These are phyloP conservation scores for Vespertilio murinus DNA, from an alignment of 2,797 vertebrate genomes.

Conservation along the genomic window DNA sequence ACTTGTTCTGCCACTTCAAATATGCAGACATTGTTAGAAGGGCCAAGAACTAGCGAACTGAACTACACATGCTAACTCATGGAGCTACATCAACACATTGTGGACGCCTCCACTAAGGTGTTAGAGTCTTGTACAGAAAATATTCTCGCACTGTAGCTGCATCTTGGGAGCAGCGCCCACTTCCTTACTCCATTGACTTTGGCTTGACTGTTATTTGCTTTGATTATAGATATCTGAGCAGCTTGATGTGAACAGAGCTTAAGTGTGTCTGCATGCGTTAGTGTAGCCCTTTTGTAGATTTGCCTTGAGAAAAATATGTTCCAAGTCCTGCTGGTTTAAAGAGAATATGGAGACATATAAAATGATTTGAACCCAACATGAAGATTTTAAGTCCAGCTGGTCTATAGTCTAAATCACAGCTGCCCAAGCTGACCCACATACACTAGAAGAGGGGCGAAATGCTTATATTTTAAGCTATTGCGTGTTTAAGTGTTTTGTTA, in stretches of 20 bases:
- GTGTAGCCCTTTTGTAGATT: not conserved
- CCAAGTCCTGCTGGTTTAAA: not conserved
- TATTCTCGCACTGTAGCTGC: not conserved
- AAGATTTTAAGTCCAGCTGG: not conserved
- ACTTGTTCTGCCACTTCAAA: not conserved
- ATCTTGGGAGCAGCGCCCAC: not conserved
- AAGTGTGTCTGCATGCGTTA: not conserved
- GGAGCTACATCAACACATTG: not conserved
- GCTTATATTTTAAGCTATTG: not conserved
- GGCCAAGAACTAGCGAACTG: not conserved
- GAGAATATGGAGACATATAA: not conserved
- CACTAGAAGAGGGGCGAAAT: not conserved
- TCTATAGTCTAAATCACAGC: not conserved
- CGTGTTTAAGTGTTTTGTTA: not conserved
- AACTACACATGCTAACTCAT: not conserved
- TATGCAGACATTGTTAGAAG: not conserved
- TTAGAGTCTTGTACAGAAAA: not conserved
- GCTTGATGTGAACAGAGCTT: not conserved
- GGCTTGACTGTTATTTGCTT: not conserved
- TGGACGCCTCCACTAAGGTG: not conserved
- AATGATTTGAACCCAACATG: not conserved
- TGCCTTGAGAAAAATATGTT: not conserved
- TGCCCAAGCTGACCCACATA: not conserved
- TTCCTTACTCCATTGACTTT: not conserved
- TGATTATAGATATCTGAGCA: not conserved